phyloP scores from a whole-genome alignment of 2,113 vertebrate genomes.

The Conger conger region DNA sequence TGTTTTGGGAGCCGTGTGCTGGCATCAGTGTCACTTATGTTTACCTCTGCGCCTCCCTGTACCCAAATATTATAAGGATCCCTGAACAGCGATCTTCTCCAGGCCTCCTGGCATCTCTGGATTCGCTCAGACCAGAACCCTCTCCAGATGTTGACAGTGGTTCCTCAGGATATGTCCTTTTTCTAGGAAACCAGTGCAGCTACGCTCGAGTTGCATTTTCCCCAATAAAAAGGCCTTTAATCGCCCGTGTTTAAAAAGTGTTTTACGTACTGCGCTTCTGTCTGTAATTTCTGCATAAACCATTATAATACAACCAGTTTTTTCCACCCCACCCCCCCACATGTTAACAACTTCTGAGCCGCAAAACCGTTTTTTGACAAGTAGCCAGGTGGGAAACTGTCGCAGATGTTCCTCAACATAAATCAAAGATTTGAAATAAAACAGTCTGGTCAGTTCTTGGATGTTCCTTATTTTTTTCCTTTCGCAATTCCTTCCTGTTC shows the following conservation, averaged over 20 bases:
- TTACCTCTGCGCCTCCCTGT: background rate
- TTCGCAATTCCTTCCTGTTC: no score
- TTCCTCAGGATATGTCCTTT: background rate
- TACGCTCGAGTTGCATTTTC: conserved; percentile 36
- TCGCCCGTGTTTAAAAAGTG: conserved; percentile 4
- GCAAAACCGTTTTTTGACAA: background rate
- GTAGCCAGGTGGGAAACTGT: background rate
- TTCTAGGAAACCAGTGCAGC: conserved; percentile 12
- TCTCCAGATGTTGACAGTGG: background rate
- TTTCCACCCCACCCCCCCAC: background rate
- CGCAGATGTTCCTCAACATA: background rate
- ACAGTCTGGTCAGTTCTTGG: no score
- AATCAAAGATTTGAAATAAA: background rate
- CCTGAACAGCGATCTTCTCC: background rate
- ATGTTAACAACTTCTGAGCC: background rate
- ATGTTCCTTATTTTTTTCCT: no score
- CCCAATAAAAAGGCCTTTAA: conserved; percentile 15
- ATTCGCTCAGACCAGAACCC: conserved; percentile 17
- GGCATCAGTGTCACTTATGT: background rate
- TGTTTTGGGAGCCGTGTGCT: background rate
- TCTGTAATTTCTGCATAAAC: conserved; percentile 12
- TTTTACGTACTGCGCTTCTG: background rate
- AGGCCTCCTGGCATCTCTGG: background rate
- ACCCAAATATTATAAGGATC: background rate
- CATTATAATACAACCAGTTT: background rate